Evolutionary conservation across 2,888 invertebrate genomes (phyloP).

Genomic region (Imbricaverruca yamaguchii): DNA sequence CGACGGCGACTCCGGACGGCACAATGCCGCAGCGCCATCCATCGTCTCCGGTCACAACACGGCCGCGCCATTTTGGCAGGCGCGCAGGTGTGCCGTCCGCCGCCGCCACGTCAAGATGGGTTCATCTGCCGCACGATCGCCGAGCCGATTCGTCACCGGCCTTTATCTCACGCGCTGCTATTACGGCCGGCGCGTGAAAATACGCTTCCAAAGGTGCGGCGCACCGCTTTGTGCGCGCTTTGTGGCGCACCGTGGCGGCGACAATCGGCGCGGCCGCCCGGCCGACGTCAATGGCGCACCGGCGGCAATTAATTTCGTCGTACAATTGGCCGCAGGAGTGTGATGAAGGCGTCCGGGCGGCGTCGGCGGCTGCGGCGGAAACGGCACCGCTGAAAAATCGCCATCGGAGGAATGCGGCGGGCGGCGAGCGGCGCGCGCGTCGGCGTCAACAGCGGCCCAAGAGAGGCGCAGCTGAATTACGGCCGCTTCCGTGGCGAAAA

Average conservation of each 20-base stretch:
- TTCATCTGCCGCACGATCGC: not conserved
- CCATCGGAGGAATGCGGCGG: not conserved
- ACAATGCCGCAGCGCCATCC: slow-evolving; percentile 9
- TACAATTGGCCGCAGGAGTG: not conserved
- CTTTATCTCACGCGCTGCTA: not conserved
- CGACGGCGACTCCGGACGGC: not conserved
- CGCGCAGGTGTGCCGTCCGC: not conserved
- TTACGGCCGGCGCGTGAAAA: slow-evolving; percentile 1
- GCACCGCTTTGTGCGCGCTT: slow-evolving; percentile 3
- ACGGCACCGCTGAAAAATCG: not conserved
- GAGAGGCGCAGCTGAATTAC: not conserved
- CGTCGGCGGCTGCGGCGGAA: not conserved
- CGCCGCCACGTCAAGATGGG: slow-evolving; percentile 7
- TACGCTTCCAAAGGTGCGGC: not conserved
- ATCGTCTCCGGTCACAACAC: slow-evolving; percentile 9
- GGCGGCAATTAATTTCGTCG: not conserved
- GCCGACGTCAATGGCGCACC: slow-evolving; percentile 16
- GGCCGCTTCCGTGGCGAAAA: not conserved
- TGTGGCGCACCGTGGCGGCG: slow-evolving; percentile 8
- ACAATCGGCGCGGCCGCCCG: not conserved
- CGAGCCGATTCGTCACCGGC: not conserved
- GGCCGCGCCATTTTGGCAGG: slow-evolving; percentile 12
- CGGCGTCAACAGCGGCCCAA: not conserved
- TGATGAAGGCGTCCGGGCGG: not conserved
- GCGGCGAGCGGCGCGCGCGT: too few relatives aligned